These are phyloP conservation scores for Drosophila paranaensis DNA, from an alignment of 2,888 invertebrate genomes.

Conservation along the genomic window DNA sequence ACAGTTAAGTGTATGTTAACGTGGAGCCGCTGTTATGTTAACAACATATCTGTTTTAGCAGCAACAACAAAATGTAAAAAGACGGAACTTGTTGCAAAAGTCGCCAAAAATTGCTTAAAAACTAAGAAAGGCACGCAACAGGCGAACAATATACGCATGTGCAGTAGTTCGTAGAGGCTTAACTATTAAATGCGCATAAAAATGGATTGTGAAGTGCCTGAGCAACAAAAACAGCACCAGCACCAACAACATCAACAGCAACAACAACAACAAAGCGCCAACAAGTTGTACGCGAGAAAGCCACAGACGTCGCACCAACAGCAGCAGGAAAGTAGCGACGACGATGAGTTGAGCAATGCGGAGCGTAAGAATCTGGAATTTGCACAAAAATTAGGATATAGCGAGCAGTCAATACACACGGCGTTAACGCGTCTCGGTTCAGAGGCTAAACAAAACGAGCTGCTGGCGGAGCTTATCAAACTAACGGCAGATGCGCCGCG, in stretches of 20 bases:
- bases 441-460: slow-evolving; percentile 93
- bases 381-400: slow-evolving; percentile 96
- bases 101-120: slow-evolving; percentile 34
- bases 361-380: slow-evolving; percentile 88
- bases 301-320: slow-evolving; percentile 44
- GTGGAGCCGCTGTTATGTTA: slow-evolving; percentile 35
- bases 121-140: slow-evolving; percentile 19
- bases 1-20: slow-evolving; percentile 19
- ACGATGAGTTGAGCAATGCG: slow-evolving; percentile 60
- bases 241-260: slow-evolving; percentile 57
- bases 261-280: slow-evolving; percentile 65
- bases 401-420: slow-evolving; percentile 92
- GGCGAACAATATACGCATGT: slow-evolving; percentile 30
- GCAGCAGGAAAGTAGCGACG: slow-evolving; percentile 63
- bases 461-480: slow-evolving; percentile 94
- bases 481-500: slow-evolving; percentile 87
- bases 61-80: slow-evolving; percentile 71
- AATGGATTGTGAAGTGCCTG: slow-evolving; percentile 67
- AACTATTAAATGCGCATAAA: slow-evolving; percentile 70
- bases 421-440: slow-evolving; percentile 94
- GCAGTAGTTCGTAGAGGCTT: slow-evolving; percentile 23
- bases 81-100: slow-evolving; percentile 75
- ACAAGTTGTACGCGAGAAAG: slow-evolving; percentile 63
- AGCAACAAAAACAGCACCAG: slow-evolving; percentile 58
- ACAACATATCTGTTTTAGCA: slow-evolving; percentile 46